phyloP scores from a whole-genome alignment of 1,140 invertebrate genomes.

The Sitophilus oryzae region DNA sequence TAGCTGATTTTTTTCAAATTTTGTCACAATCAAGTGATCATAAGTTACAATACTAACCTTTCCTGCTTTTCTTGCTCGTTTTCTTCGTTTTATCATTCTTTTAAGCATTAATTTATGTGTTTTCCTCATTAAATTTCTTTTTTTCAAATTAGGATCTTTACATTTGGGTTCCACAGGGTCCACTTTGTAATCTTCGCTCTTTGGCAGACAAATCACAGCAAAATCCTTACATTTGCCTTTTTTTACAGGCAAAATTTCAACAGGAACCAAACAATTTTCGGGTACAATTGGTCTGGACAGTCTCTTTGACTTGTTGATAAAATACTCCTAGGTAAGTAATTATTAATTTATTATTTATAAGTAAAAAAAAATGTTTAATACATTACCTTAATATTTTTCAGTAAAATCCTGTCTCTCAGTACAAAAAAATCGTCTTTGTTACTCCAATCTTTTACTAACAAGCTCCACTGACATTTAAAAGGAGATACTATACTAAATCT shows the following conservation, averaged over 20 bases:
- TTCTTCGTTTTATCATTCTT: slow-evolving; percentile 50
- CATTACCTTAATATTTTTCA: slow-evolving; percentile 5
- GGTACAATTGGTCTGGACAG: slow-evolving; percentile 9
- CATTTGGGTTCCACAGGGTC: slow-evolving; percentile 53
- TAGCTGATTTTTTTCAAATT: no score
- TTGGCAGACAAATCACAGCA: slow-evolving; percentile 61
- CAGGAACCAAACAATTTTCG: slow-evolving; percentile 49
- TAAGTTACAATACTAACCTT: slow-evolving; percentile 19
- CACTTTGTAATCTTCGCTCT: slow-evolving; percentile 50
- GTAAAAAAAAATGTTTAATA: slow-evolving; percentile 4
- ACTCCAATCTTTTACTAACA: slow-evolving; percentile 65
- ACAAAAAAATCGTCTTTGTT: slow-evolving; percentile 26
- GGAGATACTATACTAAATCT: slow-evolving; percentile 72
- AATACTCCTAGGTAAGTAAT: slow-evolving; percentile 17
- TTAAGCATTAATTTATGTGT: slow-evolving; percentile 57
- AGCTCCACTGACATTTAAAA: slow-evolving; percentile 67
- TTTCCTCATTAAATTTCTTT: slow-evolving; percentile 51
- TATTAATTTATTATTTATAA: neutral
- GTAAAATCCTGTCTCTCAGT: slow-evolving; percentile 26
- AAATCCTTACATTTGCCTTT: slow-evolving; percentile 50
- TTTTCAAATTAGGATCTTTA: slow-evolving; percentile 52
- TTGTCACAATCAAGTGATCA: no score
- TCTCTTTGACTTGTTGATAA: slow-evolving; percentile 17
- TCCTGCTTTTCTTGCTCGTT: slow-evolving; percentile 47
- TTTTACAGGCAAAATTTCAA: slow-evolving; percentile 47